These are phyloP conservation scores for Drosophila nigritarsus DNA, from an alignment of 2,888 invertebrate genomes.

Conservation along the genomic window DNA sequence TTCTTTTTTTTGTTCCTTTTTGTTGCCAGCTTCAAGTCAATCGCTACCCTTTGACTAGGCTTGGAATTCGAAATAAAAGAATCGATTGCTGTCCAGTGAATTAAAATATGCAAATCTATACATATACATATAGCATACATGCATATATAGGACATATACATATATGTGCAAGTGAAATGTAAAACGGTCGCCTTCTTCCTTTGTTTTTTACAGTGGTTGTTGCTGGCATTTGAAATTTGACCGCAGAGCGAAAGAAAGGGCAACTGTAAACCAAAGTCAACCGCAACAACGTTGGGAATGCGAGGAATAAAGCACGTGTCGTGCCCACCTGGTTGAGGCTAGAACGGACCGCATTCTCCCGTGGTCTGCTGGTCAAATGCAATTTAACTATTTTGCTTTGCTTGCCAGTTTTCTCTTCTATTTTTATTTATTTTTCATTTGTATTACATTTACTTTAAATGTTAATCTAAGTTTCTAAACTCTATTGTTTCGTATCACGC, in stretches of 20 bases:
- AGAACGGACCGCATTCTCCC: slow-evolving; percentile 13
- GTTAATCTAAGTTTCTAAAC: slow-evolving; percentile 73
- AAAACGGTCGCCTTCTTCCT: slow-evolving; percentile 29
- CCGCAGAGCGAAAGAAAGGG: slow-evolving; percentile 22
- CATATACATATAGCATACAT: slow-evolving; percentile 31
- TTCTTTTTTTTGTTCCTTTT: not conserved
- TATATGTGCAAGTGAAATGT: slow-evolving; percentile 40
- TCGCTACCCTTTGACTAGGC: slow-evolving; percentile 50
- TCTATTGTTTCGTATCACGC: slow-evolving; percentile 60
- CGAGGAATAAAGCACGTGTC: slow-evolving; percentile 57
- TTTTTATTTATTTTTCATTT: slow-evolving; percentile 40
- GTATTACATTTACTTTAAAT: slow-evolving; percentile 72
- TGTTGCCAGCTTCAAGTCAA: slow-evolving; percentile 50
- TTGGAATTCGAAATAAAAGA: slow-evolving; percentile 19
- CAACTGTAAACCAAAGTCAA: slow-evolving; percentile 42
- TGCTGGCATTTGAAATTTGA: slow-evolving; percentile 55
- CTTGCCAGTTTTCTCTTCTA: slow-evolving; percentile 39
- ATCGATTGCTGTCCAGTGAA: slow-evolving; percentile 44
- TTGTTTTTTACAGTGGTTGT: slow-evolving; percentile 14
- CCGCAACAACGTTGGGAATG: slow-evolving; percentile 57
- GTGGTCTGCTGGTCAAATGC: slow-evolving; percentile 57
- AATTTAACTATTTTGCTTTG: slow-evolving; percentile 62
- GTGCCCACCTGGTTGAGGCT: slow-evolving; percentile 61
- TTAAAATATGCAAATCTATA: slow-evolving; percentile 56
- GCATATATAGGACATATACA: not conserved